A percentile compares a stretch with the other conserved stretches of the same genome.
These are phyloP conservation scores for Catharus minimus DNA, from an alignment of 2,113 vertebrate genomes.

Conservation along the genomic window DNA sequence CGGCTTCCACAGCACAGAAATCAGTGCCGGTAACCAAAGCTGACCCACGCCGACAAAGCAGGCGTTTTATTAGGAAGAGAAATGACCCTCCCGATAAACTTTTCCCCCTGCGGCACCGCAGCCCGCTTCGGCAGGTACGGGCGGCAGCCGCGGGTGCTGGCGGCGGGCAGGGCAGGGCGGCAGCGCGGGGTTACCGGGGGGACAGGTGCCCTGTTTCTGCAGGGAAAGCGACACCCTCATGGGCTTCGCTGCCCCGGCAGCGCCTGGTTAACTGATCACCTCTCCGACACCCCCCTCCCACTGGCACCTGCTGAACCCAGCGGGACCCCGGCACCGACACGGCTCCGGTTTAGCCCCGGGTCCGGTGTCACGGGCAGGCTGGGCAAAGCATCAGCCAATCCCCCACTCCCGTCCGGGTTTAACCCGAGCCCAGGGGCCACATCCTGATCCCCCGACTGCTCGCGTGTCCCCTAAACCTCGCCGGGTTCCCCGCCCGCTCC, in stretches of 20 bases:
- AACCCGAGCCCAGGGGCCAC: not conserved
- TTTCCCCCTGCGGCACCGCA: not conserved
- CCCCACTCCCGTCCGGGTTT: not conserved
- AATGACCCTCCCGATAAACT: not conserved
- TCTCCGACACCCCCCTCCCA: not conserved
- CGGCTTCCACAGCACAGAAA: not conserved
- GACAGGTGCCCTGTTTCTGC: slow-evolving; percentile 46
- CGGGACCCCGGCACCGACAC: not conserved
- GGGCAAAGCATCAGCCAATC: not conserved
- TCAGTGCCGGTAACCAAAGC: not conserved
- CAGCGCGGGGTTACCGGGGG: slow-evolving; percentile 50
- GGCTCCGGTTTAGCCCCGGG: not conserved
- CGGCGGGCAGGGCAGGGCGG: not conserved
- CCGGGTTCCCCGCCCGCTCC: not conserved
- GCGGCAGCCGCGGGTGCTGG: slow-evolving; percentile 24
- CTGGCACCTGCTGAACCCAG: not conserved
- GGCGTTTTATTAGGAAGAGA: not conserved
- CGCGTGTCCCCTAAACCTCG: too few species aligned
- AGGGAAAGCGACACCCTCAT: slow-evolving; percentile 13
- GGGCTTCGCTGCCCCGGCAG: not conserved
- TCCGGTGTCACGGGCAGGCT: not conserved
- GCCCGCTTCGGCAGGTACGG: not conserved
- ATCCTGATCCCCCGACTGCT: not conserved
- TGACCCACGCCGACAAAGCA: not conserved
- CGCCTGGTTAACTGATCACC: not conserved